Percentiles rank a stretch among this genome's conserved stretches.
Conservation (phyloP, 2,888 invertebrate species). For the Eudasyphora cyanicolor region DNA sequence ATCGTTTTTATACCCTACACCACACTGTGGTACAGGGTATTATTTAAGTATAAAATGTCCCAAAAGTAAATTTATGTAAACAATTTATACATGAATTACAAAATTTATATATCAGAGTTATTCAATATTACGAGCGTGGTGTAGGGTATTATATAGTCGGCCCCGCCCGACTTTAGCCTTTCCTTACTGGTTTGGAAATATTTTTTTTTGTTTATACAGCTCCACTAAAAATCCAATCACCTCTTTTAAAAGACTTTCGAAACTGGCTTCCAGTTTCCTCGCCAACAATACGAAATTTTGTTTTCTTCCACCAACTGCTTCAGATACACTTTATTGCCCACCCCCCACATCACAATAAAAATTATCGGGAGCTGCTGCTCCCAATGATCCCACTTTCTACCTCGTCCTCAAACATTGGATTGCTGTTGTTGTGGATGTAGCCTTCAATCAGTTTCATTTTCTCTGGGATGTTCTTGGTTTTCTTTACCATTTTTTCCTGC, state of each 20-base stretch:
- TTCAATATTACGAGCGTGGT: too few species aligned
- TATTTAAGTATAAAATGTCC: too few species aligned
- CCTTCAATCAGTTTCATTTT: slow-evolving; percentile 64
- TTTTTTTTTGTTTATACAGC: too few species aligned
- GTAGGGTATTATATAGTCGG: too few species aligned
- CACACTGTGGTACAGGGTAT: too few species aligned
- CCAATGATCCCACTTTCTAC: not conserved
- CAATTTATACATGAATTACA: too few species aligned
- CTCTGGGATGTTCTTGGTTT: not conserved
- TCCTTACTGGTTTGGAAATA: too few species aligned
- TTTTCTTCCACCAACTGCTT: not conserved
- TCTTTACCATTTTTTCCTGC: slow-evolving; percentile 21
- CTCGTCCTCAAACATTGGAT: not conserved
- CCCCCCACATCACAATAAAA: not conserved
- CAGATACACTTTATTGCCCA: not conserved
- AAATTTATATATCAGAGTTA: too few species aligned
- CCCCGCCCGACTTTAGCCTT: too few species aligned
- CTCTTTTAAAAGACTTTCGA: not conserved
- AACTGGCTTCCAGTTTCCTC: not conserved
- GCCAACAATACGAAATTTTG: not conserved
- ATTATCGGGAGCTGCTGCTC: not conserved
- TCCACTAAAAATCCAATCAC: not conserved
- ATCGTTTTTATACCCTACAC: too few species aligned
- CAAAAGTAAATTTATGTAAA: too few species aligned
- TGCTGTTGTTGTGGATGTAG: slow-evolving; percentile 36